Evolutionary conservation across 1,140 invertebrate genomes (phyloP).

Genomic region (Ruditapes philippinarum): DNA sequence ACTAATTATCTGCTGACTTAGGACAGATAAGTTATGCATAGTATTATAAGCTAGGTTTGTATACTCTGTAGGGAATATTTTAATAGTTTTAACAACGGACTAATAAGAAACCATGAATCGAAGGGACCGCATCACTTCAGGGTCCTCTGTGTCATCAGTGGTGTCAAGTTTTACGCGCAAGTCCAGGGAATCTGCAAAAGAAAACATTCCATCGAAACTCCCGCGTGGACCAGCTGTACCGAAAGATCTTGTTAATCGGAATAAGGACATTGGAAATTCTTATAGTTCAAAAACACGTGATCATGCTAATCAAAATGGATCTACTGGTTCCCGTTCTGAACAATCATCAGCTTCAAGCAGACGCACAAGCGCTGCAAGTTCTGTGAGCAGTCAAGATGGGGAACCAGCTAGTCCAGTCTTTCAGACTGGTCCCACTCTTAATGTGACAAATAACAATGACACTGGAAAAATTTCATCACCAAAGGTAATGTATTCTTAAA

Average conservation of each 20-base stretch:
- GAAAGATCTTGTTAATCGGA: slow-evolving; percentile 20
- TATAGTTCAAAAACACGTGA: slow-evolving; percentile 25
- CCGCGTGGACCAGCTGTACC: slow-evolving; percentile 27
- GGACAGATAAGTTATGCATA: too few species aligned
- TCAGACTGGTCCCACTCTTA: neutral
- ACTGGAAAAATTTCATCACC: slow-evolving; percentile 33
- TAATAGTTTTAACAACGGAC: neutral
- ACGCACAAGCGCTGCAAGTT: slow-evolving; percentile 49
- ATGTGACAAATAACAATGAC: neutral
- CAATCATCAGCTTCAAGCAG: slow-evolving; percentile 42
- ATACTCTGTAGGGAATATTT: too few species aligned
- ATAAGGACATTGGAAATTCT: neutral
- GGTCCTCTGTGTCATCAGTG: slow-evolving; percentile 56
- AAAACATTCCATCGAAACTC: slow-evolving; percentile 52
- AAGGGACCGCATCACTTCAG: slow-evolving; percentile 47
- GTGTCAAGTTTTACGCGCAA: slow-evolving; percentile 58
- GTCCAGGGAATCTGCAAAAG: slow-evolving; percentile 43
- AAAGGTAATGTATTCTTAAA: too few species aligned
- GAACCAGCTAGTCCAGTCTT: slow-evolving; percentile 50
- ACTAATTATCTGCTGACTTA: too few species aligned
- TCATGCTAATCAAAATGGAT: slow-evolving; percentile 31
- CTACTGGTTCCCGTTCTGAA: slow-evolving; percentile 54
- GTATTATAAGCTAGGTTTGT: too few species aligned
- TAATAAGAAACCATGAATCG: slow-evolving; percentile 27
- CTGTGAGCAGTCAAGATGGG: slow-evolving; percentile 50